These are phyloP conservation scores for Rhinopomastus cyanomelas DNA, from an alignment of 2,113 vertebrate genomes.

Conservation along the genomic window DNA sequence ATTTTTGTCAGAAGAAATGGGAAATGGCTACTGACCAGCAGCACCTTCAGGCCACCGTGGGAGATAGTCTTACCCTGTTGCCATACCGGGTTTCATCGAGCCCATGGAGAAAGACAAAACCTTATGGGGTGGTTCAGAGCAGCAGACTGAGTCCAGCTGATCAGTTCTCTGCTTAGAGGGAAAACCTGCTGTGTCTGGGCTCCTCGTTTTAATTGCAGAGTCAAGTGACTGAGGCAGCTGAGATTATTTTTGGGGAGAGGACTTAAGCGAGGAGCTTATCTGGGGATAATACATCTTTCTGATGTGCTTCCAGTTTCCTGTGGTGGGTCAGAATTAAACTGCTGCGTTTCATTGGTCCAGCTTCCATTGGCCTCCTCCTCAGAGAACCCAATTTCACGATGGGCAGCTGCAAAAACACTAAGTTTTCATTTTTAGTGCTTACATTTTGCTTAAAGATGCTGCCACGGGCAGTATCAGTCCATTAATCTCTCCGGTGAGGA, in stretches of 20 bases:
- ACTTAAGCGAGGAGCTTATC: not conserved
- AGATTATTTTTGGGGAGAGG: not conserved
- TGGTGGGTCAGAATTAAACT: not conserved
- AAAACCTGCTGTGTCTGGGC: not conserved
- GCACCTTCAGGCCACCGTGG: not conserved
- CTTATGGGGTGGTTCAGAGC: not conserved
- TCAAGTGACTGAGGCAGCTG: not conserved
- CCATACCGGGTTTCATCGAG: not conserved
- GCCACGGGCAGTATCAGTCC: not conserved
- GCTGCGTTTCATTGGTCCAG: not conserved
- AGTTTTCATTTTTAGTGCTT: conserved; percentile 26
- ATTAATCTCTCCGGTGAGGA: conserved; percentile 10
- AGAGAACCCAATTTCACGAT: not conserved
- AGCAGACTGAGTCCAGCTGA: not conserved
- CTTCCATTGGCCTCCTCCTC: not conserved
- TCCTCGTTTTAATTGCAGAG: not conserved
- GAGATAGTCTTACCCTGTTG: not conserved
- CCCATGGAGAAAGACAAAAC: not conserved
- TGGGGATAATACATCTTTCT: not conserved
- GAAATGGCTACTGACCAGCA: not conserved
- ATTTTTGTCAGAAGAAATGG: not conserved
- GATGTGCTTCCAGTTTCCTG: not conserved
- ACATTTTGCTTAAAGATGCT: not conserved
- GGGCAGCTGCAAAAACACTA: not conserved
- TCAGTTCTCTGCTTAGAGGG: not conserved